Conservation (phyloP, 23 tunicate species). For the Styela clava region DNA sequence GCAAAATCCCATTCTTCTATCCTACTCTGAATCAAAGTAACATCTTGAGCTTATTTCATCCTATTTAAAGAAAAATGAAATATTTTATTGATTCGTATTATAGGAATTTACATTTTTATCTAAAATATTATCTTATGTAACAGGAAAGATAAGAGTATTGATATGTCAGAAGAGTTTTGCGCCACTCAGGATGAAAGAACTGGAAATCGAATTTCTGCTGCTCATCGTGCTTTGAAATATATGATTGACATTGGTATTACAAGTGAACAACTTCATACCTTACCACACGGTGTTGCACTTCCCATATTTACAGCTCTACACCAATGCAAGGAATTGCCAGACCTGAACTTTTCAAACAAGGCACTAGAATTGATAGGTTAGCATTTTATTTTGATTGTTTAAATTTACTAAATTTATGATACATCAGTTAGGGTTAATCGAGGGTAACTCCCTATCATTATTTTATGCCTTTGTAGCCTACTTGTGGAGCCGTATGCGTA, state of each 20-base stretch:
- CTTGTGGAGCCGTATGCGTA: not conserved
- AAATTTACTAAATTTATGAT: not conserved
- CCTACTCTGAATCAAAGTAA: no score
- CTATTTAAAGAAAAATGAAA: no score
- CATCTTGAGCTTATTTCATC: no score
- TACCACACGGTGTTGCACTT: constrained; percentile 78
- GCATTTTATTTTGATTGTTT: not conserved
- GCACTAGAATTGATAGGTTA: constrained; percentile 74
- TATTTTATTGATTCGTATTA: no score
- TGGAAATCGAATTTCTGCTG: not conserved
- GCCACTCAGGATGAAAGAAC: not conserved
- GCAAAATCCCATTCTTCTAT: no score
- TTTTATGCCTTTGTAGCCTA: no score
- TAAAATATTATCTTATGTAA: no score
- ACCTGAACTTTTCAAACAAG: constrained; percentile 43
- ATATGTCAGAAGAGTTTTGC: constrained; percentile 5
- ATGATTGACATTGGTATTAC: constrained; percentile 61
- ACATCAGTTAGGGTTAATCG: no score
- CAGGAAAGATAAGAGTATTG: constrained; percentile 26
- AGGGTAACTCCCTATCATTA: no score
- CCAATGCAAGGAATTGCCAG: constrained; percentile 45
- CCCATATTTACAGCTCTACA: constrained; percentile 43
- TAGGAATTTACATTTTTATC: no score
- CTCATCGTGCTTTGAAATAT: constrained; percentile 46
- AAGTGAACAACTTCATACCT: constrained; percentile 36